Percentiles rank a stretch among this genome's conserved stretches.
Evolutionary conservation across 1,140 invertebrate genomes (phyloP).

Genomic region (Caenorhabditis brenneri): DNA sequence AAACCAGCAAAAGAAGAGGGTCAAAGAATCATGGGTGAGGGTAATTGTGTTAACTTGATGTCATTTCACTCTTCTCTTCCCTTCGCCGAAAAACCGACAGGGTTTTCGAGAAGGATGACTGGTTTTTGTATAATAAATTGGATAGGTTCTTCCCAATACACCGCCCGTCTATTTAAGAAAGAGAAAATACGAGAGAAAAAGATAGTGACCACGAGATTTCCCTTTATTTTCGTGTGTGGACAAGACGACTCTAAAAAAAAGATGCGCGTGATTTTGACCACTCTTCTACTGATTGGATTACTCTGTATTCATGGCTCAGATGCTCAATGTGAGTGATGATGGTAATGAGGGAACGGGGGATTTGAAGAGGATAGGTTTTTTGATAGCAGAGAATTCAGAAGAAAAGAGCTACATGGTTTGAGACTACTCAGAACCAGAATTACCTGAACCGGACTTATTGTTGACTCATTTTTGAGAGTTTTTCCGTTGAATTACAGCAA

Average conservation of each 20-base stretch:
- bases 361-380: too few species aligned
- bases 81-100: not conserved
- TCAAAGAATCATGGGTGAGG: not conserved
- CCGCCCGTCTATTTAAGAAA: not conserved
- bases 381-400: too few species aligned
- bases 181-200: not conserved
- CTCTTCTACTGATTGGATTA: not conserved
- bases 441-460: too few species aligned
- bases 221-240: too few species aligned
- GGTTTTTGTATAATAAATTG: not conserved
- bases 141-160: too few species aligned
- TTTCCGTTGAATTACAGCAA: too few species aligned
- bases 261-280: constrained; percentile 16
- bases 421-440: too few species aligned
- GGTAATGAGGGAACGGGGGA: not conserved
- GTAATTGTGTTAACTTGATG: constrained; percentile 32
- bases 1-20: not conserved
- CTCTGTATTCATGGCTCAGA: not conserved
- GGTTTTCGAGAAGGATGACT: not conserved
- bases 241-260: not conserved
- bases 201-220: not conserved
- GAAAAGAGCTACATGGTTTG: too few species aligned
- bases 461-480: too few species aligned
- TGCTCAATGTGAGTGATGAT: constrained; percentile 26
- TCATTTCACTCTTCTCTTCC: not conserved